These are phyloP conservation scores for Phyllopteryx taeniolatus DNA, from an alignment of 2,113 vertebrate species.

Conservation along the genomic window DNA sequence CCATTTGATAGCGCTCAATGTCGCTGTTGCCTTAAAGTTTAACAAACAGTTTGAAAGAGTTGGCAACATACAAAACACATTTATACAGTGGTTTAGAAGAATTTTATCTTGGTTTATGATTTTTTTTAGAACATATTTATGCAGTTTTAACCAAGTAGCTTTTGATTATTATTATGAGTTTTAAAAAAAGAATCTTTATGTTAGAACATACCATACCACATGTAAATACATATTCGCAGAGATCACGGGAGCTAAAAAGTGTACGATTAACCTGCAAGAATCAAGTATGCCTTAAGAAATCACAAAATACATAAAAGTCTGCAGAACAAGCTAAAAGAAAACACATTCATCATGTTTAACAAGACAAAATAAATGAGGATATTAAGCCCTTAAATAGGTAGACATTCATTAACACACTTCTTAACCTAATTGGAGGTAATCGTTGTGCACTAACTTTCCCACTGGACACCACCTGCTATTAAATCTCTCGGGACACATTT, in stretches of 20 bases:
- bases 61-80: slow-evolving; percentile 74
- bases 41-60: slow-evolving; percentile 96
- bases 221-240: slow-evolving; percentile 20
- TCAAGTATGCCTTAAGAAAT: slow-evolving; percentile 6
- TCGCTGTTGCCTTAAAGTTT: slow-evolving; percentile 99
- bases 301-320: slow-evolving; percentile 27
- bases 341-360: slow-evolving; percentile 21
- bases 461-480: slow-evolving; percentile 69
- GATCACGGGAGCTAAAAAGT: slow-evolving; percentile 13
- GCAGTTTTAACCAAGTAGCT: slow-evolving; percentile 38
- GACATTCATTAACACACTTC: slow-evolving; percentile 13
- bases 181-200: slow-evolving; percentile 35
- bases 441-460: slow-evolving; percentile 41
- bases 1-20: slow-evolving; percentile 99
- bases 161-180: slow-evolving; percentile 46
- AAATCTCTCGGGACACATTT: slow-evolving; percentile 43
- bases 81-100: slow-evolving; percentile 73
- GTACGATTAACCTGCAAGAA: slow-evolving; percentile 38
- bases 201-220: slow-evolving; percentile 45
- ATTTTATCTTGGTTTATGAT: slow-evolving; percentile 72
- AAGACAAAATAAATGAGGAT: slow-evolving; percentile 5
- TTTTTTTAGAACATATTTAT: slow-evolving; percentile 70
- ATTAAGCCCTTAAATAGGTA: slow-evolving; percentile 18
- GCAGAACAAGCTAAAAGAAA: slow-evolving; percentile 3
- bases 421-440: slow-evolving; percentile 22